phyloP scores from a whole-genome alignment of 2,888 invertebrate genomes.

The Drosophila eohydei region DNA sequence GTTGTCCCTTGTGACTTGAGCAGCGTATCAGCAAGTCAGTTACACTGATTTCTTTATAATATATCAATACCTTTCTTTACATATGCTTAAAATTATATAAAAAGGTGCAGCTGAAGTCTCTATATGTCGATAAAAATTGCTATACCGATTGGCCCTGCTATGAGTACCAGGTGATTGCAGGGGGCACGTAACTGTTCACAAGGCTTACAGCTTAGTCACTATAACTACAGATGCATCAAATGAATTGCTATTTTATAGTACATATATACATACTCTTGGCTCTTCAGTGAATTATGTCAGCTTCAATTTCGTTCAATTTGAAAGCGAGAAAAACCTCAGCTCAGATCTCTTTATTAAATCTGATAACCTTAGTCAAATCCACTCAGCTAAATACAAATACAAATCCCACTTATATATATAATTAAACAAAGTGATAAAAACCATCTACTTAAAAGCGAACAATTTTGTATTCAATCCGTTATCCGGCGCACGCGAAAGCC shows the following conservation, averaged over 20 bases:
- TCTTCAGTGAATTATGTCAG: no score
- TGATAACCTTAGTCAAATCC: not conserved
- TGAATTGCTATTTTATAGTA: no score
- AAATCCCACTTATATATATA: not conserved
- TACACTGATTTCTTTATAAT: not conserved
- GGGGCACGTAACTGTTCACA: no score
- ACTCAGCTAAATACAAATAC: not conserved
- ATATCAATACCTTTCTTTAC: not conserved
- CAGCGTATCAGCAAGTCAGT: not conserved
- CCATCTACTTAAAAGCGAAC: slow-evolving; percentile 1
- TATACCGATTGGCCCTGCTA: no score
- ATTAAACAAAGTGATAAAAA: not conserved
- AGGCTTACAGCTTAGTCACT: no score
- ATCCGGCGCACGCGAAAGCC: not conserved
- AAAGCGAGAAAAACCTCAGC: no score
- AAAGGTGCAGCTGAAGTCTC: no score
- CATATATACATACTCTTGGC: no score
- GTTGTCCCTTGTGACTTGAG: not conserved
- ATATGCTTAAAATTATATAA: not conserved
- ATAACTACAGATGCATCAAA: no score
- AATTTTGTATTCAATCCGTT: slow-evolving; percentile 18
- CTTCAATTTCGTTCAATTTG: no score
- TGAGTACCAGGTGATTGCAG: no score
- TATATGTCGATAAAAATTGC: no score
- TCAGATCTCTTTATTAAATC: not conserved